phyloP scores from a whole-genome alignment of 1,140 invertebrate species.

The Myzus persicae region DNA sequence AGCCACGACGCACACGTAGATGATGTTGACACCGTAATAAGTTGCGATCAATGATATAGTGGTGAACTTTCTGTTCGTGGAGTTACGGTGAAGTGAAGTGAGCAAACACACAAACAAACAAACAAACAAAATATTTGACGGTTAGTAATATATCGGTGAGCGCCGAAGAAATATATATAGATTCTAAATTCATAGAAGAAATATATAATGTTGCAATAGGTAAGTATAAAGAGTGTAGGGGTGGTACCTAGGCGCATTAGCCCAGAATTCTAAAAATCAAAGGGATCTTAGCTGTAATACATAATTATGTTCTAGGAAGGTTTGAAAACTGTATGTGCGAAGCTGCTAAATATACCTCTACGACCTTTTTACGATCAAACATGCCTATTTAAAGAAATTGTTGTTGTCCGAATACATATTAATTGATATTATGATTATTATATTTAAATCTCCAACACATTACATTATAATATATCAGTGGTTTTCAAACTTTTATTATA shows the following conservation, averaged over 20 bases:
- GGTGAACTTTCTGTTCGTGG: background rate
- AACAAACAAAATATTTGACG: background rate
- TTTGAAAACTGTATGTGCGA: background rate
- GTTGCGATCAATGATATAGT: conserved; percentile 59
- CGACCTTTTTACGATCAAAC: background rate
- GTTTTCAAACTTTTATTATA: too few relatives aligned
- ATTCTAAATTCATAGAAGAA: background rate
- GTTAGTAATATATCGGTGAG: background rate
- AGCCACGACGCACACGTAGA: conserved; percentile 78
- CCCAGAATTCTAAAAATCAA: background rate
- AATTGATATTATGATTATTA: background rate
- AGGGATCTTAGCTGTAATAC: background rate
- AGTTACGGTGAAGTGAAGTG: background rate
- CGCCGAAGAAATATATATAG: background rate
- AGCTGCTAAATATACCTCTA: background rate
- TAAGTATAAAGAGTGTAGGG: background rate
- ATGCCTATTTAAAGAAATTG: background rate
- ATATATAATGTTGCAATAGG: background rate
- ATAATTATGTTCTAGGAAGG: background rate
- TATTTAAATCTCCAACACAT: background rate
- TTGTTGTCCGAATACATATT: background rate
- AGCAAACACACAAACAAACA: background rate
- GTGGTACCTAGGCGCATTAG: background rate
- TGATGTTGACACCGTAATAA: conserved; percentile 71
- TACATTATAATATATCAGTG: too few relatives aligned